Conservation (phyloP, 2,888 invertebrate species). For the Lithodes maja region DNA sequence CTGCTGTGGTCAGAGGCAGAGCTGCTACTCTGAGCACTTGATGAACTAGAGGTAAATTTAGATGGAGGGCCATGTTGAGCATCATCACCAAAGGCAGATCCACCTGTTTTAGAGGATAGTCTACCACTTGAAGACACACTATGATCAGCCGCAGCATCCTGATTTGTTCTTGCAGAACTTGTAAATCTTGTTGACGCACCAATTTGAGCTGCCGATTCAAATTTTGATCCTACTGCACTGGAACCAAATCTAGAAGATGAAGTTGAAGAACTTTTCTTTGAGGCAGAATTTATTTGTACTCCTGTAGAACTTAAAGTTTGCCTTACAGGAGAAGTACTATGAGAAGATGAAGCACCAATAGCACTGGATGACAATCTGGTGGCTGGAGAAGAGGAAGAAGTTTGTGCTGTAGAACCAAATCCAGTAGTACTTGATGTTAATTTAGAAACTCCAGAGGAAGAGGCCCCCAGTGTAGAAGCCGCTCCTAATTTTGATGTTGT, state of each 20-base stretch:
- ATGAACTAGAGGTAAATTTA: not conserved
- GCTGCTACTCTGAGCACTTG: not conserved
- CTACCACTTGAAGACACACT: not conserved
- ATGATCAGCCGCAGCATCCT: not conserved
- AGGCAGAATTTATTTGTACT: not conserved
- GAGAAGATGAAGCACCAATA: not conserved
- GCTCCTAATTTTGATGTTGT: not conserved
- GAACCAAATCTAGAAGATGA: not conserved
- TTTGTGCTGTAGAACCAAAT: not conserved
- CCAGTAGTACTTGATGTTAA: not conserved
- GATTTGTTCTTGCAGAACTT: not conserved
- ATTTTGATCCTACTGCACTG: not conserved
- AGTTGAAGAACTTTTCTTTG: not conserved
- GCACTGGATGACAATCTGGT: not conserved
- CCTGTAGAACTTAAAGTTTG: not conserved
- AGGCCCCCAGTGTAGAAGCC: not conserved
- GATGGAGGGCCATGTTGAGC: not conserved
- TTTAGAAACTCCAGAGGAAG: not conserved
- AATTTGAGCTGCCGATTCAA: not conserved
- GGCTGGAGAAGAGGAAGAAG: not conserved
- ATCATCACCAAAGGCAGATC: not conserved
- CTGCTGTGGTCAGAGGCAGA: not conserved
- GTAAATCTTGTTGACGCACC: not conserved
- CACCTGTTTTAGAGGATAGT: not conserved
- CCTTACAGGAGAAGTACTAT: not conserved